phyloP scores from a whole-genome alignment of 2,888 invertebrate species.

The Melangyna quadrimaculata region DNA sequence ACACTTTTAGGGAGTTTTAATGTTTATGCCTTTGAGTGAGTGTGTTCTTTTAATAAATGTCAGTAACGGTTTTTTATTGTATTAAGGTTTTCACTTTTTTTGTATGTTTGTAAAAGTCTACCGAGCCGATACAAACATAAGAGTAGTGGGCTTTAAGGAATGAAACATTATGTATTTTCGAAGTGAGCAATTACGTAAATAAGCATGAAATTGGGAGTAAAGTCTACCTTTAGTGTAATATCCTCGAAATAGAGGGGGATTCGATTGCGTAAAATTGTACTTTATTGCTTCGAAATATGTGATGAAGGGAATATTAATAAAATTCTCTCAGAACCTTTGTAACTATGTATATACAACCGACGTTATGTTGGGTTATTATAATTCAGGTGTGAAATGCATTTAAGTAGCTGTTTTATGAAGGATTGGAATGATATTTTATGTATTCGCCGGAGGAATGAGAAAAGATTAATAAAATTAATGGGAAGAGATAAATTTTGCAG shows the following conservation, averaged over 20 bases:
- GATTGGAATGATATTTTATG: not conserved
- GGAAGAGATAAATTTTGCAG: not conserved
- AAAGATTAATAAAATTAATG: not conserved
- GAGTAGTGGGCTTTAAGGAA: not conserved
- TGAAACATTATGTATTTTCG: constrained; percentile 41
- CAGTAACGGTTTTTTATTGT: constrained; percentile 61
- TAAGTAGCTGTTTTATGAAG: constrained; percentile 24
- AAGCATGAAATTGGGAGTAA: constrained; percentile 51
- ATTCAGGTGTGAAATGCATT: constrained; percentile 38
- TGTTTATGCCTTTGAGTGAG: constrained; percentile 67
- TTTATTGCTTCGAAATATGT: constrained; percentile 18
- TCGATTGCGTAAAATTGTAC: constrained; percentile 28
- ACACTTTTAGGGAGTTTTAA: constrained; percentile 48
- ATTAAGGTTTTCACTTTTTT: constrained; percentile 33
- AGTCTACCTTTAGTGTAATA: not conserved
- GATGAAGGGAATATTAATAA: constrained; percentile 23
- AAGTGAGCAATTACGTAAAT: constrained; percentile 53
- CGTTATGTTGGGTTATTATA: not conserved
- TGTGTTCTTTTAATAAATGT: constrained; percentile 68
- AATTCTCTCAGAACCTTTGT: constrained; percentile 9
- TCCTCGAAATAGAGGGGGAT: not conserved
- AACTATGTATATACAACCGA: too few species aligned
- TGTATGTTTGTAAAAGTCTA: not conserved
- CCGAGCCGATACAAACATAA: not conserved
- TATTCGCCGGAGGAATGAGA: not conserved